Evolutionary conservation across 1,140 invertebrate species (phyloP).

Genomic region (Drosophila sturtevanti): DNA sequence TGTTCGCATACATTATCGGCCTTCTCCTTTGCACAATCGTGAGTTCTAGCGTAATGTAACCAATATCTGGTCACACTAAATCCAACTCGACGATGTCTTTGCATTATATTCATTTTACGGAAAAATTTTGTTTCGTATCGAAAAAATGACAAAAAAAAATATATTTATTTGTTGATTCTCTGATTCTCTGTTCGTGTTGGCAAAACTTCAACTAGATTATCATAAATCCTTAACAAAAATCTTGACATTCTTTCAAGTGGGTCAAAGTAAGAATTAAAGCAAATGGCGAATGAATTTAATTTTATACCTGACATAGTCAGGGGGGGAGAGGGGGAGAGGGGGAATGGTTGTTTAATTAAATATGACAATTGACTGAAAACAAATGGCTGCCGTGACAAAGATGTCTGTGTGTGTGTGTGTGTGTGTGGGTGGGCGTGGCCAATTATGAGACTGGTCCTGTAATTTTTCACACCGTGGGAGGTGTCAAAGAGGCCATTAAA

Average conservation of each 20-base stretch:
- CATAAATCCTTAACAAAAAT: slow-evolving; percentile 32
- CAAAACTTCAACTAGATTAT: slow-evolving; percentile 37
- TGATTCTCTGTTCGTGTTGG: slow-evolving; percentile 11
- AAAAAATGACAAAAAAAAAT: slow-evolving; percentile 26
- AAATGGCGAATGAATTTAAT: slow-evolving; percentile 18
- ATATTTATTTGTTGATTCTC: slow-evolving; percentile 7
- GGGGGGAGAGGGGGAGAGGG: too few species aligned
- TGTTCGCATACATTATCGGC: slow-evolving; percentile 13
- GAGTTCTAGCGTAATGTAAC: slow-evolving; percentile 6
- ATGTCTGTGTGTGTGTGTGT: slow-evolving; percentile 44
- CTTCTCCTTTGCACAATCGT: slow-evolving; percentile 17
- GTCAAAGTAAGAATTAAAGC: slow-evolving; percentile 25
- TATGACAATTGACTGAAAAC: slow-evolving; percentile 67
- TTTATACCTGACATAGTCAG: slow-evolving; percentile 1
- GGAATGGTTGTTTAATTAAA: slow-evolving; percentile 35
- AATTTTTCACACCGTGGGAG: slow-evolving; percentile 60
- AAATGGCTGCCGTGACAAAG: slow-evolving; percentile 43
- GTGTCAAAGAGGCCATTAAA: slow-evolving; percentile 55
- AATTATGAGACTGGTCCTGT: slow-evolving; percentile 22
- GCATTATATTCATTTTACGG: slow-evolving; percentile 52
- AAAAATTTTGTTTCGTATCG: slow-evolving; percentile 40
- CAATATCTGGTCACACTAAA: neutral
- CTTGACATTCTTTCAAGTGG: slow-evolving; percentile 40
- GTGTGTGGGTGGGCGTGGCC: slow-evolving; percentile 19
- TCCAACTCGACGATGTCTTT: slow-evolving; percentile 8